Base-by-base conservation (phyloP, 1,140 invertebrate genomes). In the Drosophila hydei region DNA sequence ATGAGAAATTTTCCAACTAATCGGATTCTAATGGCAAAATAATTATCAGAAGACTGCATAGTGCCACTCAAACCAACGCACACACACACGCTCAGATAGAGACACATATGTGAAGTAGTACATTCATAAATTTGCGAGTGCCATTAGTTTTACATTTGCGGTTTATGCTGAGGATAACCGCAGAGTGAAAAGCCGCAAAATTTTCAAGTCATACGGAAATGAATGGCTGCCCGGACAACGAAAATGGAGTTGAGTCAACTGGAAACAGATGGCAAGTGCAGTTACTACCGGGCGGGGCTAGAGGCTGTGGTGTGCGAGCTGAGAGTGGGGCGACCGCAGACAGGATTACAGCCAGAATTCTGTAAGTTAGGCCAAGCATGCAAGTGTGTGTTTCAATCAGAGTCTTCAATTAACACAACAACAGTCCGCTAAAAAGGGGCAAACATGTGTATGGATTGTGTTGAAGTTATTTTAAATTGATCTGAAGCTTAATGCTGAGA, bases 11-110 rank as follows among this genome's bases (percentile, higher is more conserved):
- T 85, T 80, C 75, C 80, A 89, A 75, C 89, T 91, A 91, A 91
- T 91, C 85, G 85, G 85, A 91, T 91, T 91, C 89, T 91, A 90
- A 91, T 91, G 89, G 81, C 74, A 89, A 91, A 91, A 87, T 91
- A 91, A 91, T 91, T 91, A 91, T 87, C 80, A 84, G 68, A 85
- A 80, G 68, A 76, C 60, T 58, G 50, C 77, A 77, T 65, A 84
- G 67, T 62, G 56, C 56, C 69, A 79, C 75, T 75, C 63, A 67
- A 62, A 56, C 43, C 19, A 48, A 54, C 23, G 27, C 43, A 56
- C 0, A 60, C 23, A 54, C 11, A 48, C 23, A 43, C 38, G 45
- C 21, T 12, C 36, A 56, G 21, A 51, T 18, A 36, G 45, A 59
- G 6, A 62, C 14, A 48, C 33, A 55, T 9, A 58, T 21, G 62